These are phyloP conservation scores for Anhinga anhinga DNA, from an alignment of 2,113 vertebrate species.

Conservation along the genomic window DNA sequence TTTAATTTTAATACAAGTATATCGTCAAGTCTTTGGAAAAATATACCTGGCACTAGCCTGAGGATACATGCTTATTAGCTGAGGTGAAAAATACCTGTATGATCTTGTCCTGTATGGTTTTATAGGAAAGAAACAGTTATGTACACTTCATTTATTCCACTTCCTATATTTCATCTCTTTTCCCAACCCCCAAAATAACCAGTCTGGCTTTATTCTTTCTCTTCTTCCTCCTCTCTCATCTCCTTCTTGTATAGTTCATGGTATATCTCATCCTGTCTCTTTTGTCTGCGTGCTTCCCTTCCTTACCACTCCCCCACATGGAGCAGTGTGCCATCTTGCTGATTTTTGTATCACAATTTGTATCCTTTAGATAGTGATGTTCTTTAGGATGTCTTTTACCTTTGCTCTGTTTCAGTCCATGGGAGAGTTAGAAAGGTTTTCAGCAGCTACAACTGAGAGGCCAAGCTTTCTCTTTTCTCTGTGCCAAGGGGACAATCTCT, in stretches of 20 bases:
- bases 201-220: background rate
- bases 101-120: background rate
- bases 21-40: background rate
- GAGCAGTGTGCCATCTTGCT: background rate
- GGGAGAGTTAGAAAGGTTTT: background rate
- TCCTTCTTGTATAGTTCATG: background rate
- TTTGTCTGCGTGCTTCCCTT: background rate
- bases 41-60: background rate
- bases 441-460: background rate
- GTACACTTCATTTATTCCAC: background rate
- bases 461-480: background rate
- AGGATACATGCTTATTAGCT: background rate
- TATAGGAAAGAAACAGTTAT: background rate
- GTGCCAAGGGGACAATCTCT: background rate
- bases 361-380: background rate
- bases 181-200: background rate
- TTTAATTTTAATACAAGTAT: conserved; percentile 2
- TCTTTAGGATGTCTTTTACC: background rate
- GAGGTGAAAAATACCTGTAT: conserved; percentile 8
- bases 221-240: background rate
- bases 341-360: background rate
- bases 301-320: rapidly evolving
- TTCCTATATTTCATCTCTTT: background rate
- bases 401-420: background rate
- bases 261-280: background rate